Percentiles rank a stretch among this genome's conserved stretches.
These are phyloP conservation scores for Timema podura DNA, from an alignment of 2,888 invertebrate genomes.

Conservation along the genomic window DNA sequence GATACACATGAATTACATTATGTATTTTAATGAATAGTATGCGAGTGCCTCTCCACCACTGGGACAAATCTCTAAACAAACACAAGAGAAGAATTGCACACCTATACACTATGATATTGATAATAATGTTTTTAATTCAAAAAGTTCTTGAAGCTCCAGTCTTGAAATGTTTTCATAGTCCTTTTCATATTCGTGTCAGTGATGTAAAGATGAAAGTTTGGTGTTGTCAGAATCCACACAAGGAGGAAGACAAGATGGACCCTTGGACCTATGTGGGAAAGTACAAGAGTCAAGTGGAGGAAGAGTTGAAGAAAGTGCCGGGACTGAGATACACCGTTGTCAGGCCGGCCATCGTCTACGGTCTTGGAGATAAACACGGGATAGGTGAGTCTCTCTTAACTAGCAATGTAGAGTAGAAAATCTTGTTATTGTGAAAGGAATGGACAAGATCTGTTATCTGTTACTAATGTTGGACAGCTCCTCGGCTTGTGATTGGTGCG, in stretches of 20 bases:
- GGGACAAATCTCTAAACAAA: too few species aligned
- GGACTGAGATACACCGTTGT: conserved; percentile 73
- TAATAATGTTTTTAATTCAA: too few species aligned
- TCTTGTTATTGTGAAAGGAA: too few species aligned
- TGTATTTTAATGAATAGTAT: too few species aligned
- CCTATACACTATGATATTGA: too few species aligned
- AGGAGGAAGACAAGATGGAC: conserved; percentile 70
- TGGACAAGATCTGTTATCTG: too few species aligned
- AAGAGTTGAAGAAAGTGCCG: conserved; percentile 63
- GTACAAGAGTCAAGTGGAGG: conserved; percentile 80
- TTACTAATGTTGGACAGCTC: conserved; percentile 52
- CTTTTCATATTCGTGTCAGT: conserved; percentile 1
- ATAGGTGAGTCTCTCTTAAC: conserved; percentile 53
- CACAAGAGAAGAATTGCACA: too few species aligned
- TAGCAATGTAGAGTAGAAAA: too few species aligned
- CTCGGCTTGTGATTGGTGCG: conserved; percentile 79
- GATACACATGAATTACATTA: too few species aligned
- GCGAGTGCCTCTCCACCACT: too few species aligned
- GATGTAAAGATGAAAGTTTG: not conserved
- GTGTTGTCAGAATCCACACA: conserved; percentile 55
- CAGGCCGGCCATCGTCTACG: conserved; percentile 83
- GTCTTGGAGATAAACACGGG: conserved; percentile 75
- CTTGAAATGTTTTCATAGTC: too few species aligned
- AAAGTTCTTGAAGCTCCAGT: too few species aligned
- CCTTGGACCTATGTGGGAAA: conserved; percentile 83